phyloP scores from a whole-genome alignment of 2,888 invertebrate genomes.

The Drepana falcataria region DNA sequence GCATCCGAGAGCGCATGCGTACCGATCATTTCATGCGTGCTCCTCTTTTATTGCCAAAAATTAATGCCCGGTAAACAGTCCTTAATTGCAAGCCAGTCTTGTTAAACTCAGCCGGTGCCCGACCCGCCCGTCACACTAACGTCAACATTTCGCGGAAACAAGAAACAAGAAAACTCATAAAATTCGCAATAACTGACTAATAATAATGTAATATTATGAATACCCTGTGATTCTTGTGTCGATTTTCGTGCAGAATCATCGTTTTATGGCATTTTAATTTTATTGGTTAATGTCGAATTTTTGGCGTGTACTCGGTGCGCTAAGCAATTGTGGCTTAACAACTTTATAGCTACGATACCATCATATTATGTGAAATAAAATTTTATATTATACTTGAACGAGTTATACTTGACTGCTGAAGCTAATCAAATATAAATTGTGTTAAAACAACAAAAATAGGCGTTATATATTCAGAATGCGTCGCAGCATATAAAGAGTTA shows the following conservation, averaged over 20 bases:
- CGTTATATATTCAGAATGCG: constrained; percentile 8
- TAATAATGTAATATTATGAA: constrained; percentile 60
- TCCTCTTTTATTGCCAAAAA: constrained; percentile 78
- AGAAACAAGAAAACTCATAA: constrained; percentile 53
- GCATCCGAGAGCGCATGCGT: constrained; percentile 59
- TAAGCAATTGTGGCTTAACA: constrained; percentile 42
- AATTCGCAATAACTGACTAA: constrained; percentile 57
- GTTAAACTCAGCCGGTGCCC: constrained; percentile 47
- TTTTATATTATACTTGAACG: constrained; percentile 15
- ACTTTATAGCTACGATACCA: constrained; percentile 42
- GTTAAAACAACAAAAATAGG: constrained; percentile 13
- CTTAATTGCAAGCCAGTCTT: constrained; percentile 70
- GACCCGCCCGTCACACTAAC: constrained; percentile 47
- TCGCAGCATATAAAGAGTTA: constrained; percentile 21
- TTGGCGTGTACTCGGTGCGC: constrained; percentile 26
- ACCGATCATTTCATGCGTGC: constrained; percentile 70
- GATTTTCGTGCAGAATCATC: constrained; percentile 35
- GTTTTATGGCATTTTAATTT: constrained; percentile 66
- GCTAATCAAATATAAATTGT: constrained; percentile 22
- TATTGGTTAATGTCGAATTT: constrained; percentile 52
- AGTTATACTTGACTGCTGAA: too few relatives aligned
- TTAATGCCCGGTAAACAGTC: constrained; percentile 75
- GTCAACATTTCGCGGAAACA: constrained; percentile 51
- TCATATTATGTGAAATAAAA: constrained; percentile 17
- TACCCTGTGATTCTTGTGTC: constrained; percentile 48